Base-by-base conservation (phyloP, 2,888 invertebrate genomes). In the Caenorhabditis auriculariae region DNA sequence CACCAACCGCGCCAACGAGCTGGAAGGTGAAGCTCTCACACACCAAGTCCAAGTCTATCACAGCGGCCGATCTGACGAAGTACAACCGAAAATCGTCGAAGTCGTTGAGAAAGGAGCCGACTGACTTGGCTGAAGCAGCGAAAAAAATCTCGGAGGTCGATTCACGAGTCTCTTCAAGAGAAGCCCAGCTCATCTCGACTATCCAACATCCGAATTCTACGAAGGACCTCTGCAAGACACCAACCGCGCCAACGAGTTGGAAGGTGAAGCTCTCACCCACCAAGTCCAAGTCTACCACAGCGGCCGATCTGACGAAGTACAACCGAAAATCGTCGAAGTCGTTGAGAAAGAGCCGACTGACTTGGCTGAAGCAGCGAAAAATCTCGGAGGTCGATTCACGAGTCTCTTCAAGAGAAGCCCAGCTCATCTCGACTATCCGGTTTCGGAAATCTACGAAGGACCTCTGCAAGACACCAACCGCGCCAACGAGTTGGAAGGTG, bases 121-220 rank as follows among this genome's bases (percentile, higher is more conserved):
- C n/a, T n/a, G n/a, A n/a, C n/a, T n/a, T n/a, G n/a, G n/a, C n/a
- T n/a, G n/a, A n/a, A n/a, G n/a, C n/a, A n/a, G n/a, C n/a, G n/a
- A n/a, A n/a, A n/a, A n/a, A n/a, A n/a, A n/a, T n/a, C n/a, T n/a
- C n/a, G n/a, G n/a, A n/a, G n/a, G n/a, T n/a, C n/a, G n/a, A n/a
- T 39, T 66, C 27, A 47, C 64, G 19, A 60, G 66, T 27, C 38
- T 67, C 27, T 66, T 67, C 57, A 67, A 66, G 51, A 60, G 53
- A 29, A 45, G 66, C 9, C 39, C 59, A 9, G 41, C 65, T 35
- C 67, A 64, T 37, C 43, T 32, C n/a, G 67, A 67, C 49, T 67
- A 67, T 51, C 67, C 67, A 26, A 48, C 43, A 32, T 51, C 50
- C 37, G 69, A 66, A n/a, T 9, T 19, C 38, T 69, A 58, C 45